A percentile compares a stretch with the other conserved stretches of the same genome.
phyloP scores from a whole-genome alignment of 2,797 vertebrate genomes.

The Micromesistius poutassou region DNA sequence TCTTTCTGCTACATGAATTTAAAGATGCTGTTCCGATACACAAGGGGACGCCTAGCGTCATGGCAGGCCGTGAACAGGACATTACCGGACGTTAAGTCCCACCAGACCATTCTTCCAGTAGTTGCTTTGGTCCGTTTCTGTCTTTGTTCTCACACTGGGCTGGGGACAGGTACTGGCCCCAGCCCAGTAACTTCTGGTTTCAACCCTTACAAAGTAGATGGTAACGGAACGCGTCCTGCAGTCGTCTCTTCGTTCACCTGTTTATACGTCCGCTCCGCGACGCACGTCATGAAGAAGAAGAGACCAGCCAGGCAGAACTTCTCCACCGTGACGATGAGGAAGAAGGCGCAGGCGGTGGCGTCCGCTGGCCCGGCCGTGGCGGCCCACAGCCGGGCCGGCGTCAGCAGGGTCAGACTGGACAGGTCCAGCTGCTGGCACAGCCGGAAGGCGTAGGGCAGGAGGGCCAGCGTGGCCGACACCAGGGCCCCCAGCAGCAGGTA shows the following conservation, averaged over 20 bases:
- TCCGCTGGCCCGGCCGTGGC: conserved; percentile 75
- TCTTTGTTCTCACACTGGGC: too few species aligned
- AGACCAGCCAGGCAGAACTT: conserved; percentile 89
- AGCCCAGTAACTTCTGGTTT: not conserved
- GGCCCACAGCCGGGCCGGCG: conserved; percentile 71
- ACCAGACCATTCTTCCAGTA: too few species aligned
- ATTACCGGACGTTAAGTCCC: not conserved
- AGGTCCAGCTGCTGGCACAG: conserved; percentile 78
- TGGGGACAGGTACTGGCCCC: too few species aligned
- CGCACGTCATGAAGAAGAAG: conserved; percentile 99
- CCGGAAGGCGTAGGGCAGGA: conserved; percentile 87
- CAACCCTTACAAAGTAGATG: too few species aligned
- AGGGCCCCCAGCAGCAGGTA: conserved; percentile 87
- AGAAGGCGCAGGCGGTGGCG: conserved; percentile 63
- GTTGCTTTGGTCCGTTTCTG: too few species aligned
- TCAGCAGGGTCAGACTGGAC: conserved; percentile 74
- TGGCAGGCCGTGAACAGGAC: not conserved
- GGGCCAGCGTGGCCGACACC: conserved; percentile 79
- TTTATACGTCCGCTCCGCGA: conserved; percentile 96
- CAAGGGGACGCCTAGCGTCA: not conserved
- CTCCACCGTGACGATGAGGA: conserved; percentile 84
- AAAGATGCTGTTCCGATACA: not conserved
- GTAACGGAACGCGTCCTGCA: too few species aligned
- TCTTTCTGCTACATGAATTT: not conserved
- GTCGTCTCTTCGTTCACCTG: conserved; percentile 74